Evolutionary conservation across 2,888 invertebrate species (phyloP), one percentile per base, ranked within the genome.

Genomic region (Acrocera orbiculus): DNA sequence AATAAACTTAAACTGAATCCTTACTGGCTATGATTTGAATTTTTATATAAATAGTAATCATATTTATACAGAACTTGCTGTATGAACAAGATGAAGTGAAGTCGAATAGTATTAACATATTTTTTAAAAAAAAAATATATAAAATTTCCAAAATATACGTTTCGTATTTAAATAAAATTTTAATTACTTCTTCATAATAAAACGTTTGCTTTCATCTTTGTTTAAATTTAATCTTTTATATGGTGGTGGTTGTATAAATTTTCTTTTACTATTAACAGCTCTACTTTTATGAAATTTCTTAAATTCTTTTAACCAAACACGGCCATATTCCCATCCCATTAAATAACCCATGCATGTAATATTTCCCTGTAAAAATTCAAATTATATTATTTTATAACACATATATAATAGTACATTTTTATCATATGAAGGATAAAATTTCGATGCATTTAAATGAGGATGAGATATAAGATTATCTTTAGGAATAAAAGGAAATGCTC

Each of bases 381-480:
- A 25, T 25, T 10, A 29, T 11, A n/a, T 17, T 8, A n/a, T 16
- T 29, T 13, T 17, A n/a, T 9, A 17, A 17, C 16, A 17, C 8
- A n/a, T 17, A 29, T 29, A 9, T 3, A n/a, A 11, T 17, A 6
- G 5, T 22, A 20, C 30, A 13, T 30, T 15, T 9, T 20, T 30
- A n/a, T 28, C 28, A 13, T 16, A 28, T 4, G 28, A 28, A 28
- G 28, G 9, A 7, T 17, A 11, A 11, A 28, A 28, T 17, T 9
- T 9, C 14, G 16, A 17, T 19, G 16, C 16, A 10, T 16, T 16
- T 4, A 16, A 17, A n/a, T 28, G 17, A 16, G 16, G 16, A 19
- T 28, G 28, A 10, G 28, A 28, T 5, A 16, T 9, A 11, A 28
- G 8, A 17, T 28, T 28, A 17, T 28, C 28, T n/a, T 28, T 28